Conservation (phyloP, 2,113 vertebrate species). For the Tupaia chinensis region DNA sequence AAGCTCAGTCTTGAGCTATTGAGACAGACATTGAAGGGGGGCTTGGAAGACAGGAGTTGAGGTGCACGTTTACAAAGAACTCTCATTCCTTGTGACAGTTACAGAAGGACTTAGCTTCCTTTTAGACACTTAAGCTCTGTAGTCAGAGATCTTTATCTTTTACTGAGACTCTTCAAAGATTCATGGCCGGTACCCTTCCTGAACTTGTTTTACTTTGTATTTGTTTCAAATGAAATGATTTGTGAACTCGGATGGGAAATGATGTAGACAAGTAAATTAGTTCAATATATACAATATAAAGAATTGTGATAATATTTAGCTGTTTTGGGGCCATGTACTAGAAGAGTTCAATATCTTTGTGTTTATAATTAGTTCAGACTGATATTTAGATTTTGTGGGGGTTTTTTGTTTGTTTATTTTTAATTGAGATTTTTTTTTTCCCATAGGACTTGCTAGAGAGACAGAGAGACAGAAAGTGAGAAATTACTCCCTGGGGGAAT, state of each 20-base stretch:
- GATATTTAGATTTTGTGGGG: not conserved
- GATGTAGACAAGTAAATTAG: not conserved
- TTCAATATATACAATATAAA: not conserved
- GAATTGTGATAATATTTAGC: not conserved
- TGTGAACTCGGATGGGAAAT: constrained; percentile 2
- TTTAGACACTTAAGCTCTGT: not conserved
- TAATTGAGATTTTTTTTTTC: no score
- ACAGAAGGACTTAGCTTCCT: not conserved
- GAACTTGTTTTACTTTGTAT: constrained; percentile 50
- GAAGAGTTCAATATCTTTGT: constrained; percentile 15
- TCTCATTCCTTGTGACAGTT: not conserved
- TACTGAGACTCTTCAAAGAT: not conserved
- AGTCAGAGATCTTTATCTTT: not conserved
- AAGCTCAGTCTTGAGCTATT: not conserved
- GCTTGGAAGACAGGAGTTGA: not conserved
- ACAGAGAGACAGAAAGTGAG: no score
- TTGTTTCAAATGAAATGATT: not conserved
- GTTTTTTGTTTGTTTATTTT: no score
- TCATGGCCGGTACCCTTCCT: not conserved
- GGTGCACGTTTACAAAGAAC: not conserved
- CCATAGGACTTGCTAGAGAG: no score
- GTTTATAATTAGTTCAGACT: not conserved
- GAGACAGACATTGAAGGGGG: not conserved
- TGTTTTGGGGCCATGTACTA: not conserved
- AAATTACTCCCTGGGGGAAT: no score